A percentile compares a stretch with the other conserved stretches of the same genome.
Conservation (phyloP, 2,113 vertebrate species). For the Marmota flaviventris region DNA sequence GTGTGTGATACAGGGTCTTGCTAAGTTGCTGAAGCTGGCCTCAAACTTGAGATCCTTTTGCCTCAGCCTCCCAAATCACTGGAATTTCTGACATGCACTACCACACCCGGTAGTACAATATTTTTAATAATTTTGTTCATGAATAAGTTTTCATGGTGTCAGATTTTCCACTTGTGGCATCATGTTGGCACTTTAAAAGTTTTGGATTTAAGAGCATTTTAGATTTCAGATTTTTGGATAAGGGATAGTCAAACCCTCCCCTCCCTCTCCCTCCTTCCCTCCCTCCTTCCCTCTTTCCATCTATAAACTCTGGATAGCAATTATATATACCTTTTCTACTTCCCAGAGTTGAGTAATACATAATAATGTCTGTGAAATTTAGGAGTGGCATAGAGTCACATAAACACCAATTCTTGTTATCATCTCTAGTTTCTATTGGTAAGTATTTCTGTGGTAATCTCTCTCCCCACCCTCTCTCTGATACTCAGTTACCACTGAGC, state of each 20-base stretch:
- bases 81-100: too few relatives aligned
- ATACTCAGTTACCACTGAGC: too few relatives aligned
- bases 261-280: background rate
- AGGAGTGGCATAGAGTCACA: background rate
- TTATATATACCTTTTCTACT: slow-evolving; percentile 6
- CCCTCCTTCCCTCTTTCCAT: background rate
- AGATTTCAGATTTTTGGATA: background rate
- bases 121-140: background rate
- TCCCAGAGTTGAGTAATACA: background rate
- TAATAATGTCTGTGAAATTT: slow-evolving; percentile 27
- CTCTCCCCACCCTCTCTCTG: too few relatives aligned
- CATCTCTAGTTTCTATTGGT: slow-evolving; percentile 21
- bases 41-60: too few relatives aligned
- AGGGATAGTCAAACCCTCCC: background rate
- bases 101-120: background rate
- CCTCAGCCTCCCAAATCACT: too few relatives aligned
- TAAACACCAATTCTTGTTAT: slow-evolving; percentile 18
- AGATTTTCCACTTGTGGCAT: background rate
- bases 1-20: too few relatives aligned
- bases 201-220: background rate
- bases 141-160: background rate
- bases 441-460: slow-evolving; percentile 50
- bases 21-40: too few relatives aligned
- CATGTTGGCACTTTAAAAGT: background rate
- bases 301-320: background rate